These are phyloP conservation scores for Drosophila sp. DNA, from an alignment of 1,140 invertebrate genomes.

Conservation along the genomic window DNA sequence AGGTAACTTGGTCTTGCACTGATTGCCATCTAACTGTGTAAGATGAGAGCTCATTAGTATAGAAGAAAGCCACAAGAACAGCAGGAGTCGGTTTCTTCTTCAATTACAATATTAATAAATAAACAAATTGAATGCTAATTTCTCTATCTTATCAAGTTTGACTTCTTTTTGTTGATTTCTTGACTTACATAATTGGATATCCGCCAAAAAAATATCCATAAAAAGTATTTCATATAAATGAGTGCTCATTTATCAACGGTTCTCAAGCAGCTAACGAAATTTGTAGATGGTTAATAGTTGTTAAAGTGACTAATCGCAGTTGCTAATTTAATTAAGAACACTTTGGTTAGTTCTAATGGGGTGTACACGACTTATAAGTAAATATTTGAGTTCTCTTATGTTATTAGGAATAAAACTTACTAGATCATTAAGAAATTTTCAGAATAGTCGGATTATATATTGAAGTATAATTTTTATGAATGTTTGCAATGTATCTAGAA, in stretches of 20 bases:
- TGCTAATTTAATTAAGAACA: slow-evolving; percentile 20
- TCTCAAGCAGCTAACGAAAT: not conserved
- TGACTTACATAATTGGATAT: not conserved
- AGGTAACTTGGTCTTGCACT: slow-evolving; percentile 52
- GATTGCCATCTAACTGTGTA: slow-evolving; percentile 10
- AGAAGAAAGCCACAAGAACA: not conserved
- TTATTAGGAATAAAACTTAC: not conserved
- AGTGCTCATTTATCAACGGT: slow-evolving; percentile 10
- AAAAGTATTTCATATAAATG: not conserved
- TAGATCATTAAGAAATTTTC: no score
- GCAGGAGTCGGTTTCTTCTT: not conserved
- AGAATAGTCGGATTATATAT: no score
- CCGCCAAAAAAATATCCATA: not conserved
- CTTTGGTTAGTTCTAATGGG: not conserved
- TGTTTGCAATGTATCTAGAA: no score
- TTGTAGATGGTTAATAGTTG: not conserved
- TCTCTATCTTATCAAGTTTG: not conserved
- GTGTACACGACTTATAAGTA: not conserved
- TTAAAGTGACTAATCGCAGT: slow-evolving; percentile 6
- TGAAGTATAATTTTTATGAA: no score
- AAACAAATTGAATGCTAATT: not conserved
- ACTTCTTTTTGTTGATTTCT: not conserved
- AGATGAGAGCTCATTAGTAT: slow-evolving; percentile 19
- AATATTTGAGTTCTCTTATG: not conserved
- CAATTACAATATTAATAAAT: not conserved